These are phyloP conservation scores for Trachops cirrhosus DNA, from an alignment of 2,797 vertebrate genomes.

Conservation along the genomic window DNA sequence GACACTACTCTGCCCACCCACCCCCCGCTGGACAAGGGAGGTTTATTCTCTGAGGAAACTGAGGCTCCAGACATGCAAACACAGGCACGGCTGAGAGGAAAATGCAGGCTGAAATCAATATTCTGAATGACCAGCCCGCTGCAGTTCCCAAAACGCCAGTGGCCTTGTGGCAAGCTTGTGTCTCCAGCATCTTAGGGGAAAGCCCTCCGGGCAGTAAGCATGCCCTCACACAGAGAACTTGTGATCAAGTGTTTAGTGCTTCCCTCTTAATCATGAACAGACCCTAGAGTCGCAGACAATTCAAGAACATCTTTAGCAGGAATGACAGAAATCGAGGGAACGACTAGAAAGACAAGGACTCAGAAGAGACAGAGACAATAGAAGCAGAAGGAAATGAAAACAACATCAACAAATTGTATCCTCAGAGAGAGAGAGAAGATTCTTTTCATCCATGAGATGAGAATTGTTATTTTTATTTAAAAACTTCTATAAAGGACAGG, in stretches of 20 bases:
- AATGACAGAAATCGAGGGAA: not conserved
- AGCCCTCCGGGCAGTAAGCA: not conserved
- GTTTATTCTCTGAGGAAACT: not conserved
- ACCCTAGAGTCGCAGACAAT: constrained; percentile 16
- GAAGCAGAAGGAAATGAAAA: not conserved
- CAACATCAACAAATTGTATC: not conserved
- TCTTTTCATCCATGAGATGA: not conserved
- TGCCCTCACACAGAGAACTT: not conserved
- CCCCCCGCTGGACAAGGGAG: not conserved
- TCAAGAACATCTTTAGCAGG: constrained; percentile 42
- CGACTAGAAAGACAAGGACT: not conserved
- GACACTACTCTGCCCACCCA: not conserved
- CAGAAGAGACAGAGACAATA: not conserved
- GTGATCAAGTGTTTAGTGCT: not conserved
- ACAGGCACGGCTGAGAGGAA: not conserved
- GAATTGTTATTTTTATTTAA: constrained; percentile 32
- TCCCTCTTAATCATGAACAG: constrained; percentile 25
- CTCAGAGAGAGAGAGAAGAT: not conserved
- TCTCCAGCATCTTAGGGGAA: rapidly evolving
- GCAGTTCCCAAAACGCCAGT: not conserved
- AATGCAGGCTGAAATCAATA: not conserved
- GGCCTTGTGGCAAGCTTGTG: not conserved
- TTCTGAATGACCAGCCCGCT: not conserved
- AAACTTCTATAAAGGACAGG: not conserved
- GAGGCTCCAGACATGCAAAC: not conserved